Evolutionary conservation across 2,888 invertebrate species (phyloP).

Genomic region (Nemotelus pantherinus): DNA sequence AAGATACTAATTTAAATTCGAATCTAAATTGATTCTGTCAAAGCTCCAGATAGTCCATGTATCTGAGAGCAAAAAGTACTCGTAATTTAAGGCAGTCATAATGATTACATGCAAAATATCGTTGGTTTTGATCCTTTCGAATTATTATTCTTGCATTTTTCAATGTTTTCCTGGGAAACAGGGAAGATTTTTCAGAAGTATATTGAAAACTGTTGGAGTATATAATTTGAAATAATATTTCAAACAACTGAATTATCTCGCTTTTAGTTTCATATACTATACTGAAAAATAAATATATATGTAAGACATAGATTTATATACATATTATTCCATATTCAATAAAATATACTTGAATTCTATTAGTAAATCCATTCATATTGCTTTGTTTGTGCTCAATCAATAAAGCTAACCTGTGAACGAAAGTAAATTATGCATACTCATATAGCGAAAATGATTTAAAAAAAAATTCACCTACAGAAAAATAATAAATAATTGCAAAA

Average conservation of each 20-base stretch:
- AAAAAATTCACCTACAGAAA: no score
- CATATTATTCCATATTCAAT: not conserved
- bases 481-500: no score
- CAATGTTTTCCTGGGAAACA: conserved; percentile 58
- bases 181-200: conserved; percentile 61
- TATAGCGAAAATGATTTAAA: conserved; percentile 45
- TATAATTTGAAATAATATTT: conserved; percentile 20
- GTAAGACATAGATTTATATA: not conserved
- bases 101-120: no score
- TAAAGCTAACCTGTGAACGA: conserved; percentile 65
- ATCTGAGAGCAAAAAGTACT: no score
- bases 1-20: no score
- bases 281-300: not conserved
- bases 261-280: not conserved
- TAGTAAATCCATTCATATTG: conserved; percentile 55
- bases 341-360: conserved; percentile 15
- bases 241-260: conserved; percentile 9
- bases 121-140: conserved; percentile 5
- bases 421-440: conserved; percentile 48
- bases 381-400: conserved; percentile 63
- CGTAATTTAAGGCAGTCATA: no score
- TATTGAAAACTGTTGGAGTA: conserved; percentile 51
- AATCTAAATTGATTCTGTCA: no score
- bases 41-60: no score
- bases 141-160: conserved; percentile 33